phyloP scores from a whole-genome alignment of 2,888 invertebrate genomes.

The Drosophila rubida region DNA sequence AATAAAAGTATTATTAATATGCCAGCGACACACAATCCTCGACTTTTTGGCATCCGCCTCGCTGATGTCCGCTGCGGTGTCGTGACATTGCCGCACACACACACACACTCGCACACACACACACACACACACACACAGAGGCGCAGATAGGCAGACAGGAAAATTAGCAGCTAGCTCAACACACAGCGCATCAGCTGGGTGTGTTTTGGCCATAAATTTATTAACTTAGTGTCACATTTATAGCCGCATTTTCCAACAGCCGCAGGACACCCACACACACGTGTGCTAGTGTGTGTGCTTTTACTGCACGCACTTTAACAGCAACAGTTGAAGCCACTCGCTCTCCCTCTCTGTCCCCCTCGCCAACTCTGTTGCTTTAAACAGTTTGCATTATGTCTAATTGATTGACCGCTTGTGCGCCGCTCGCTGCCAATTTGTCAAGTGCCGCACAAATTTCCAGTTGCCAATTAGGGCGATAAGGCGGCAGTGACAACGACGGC shows the following conservation, averaged over 20 bases:
- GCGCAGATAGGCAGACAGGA: slow-evolving; percentile 14
- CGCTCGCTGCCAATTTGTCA: slow-evolving; percentile 38
- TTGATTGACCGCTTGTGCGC: slow-evolving; percentile 49
- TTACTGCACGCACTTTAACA: not conserved
- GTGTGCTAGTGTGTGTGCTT: not conserved
- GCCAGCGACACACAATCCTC: slow-evolving; percentile 54
- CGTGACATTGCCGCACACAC: slow-evolving; percentile 29
- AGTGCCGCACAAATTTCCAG: slow-evolving; percentile 8
- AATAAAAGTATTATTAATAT: slow-evolving; percentile 77
- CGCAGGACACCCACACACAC: slow-evolving; percentile 16
- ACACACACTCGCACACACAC: slow-evolving; percentile 12
- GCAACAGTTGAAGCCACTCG: not conserved
- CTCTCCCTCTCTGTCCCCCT: not conserved
- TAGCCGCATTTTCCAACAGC: slow-evolving; percentile 55
- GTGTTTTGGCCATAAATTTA: slow-evolving; percentile 77
- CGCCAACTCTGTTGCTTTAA: slow-evolving; percentile 38
- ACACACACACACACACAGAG: slow-evolving; percentile 7
- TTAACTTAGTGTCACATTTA: slow-evolving; percentile 79
- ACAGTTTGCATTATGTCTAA: slow-evolving; percentile 41
- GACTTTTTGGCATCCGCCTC: slow-evolving; percentile 53
- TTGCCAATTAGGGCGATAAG: not conserved
- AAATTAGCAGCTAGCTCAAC: slow-evolving; percentile 52
- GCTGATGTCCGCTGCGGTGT: slow-evolving; percentile 37
- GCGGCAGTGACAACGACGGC: too few relatives aligned
- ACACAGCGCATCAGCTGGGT: slow-evolving; percentile 59